phyloP scores from a whole-genome alignment of 2,797 vertebrate species.

The Furcifer pardalis region DNA sequence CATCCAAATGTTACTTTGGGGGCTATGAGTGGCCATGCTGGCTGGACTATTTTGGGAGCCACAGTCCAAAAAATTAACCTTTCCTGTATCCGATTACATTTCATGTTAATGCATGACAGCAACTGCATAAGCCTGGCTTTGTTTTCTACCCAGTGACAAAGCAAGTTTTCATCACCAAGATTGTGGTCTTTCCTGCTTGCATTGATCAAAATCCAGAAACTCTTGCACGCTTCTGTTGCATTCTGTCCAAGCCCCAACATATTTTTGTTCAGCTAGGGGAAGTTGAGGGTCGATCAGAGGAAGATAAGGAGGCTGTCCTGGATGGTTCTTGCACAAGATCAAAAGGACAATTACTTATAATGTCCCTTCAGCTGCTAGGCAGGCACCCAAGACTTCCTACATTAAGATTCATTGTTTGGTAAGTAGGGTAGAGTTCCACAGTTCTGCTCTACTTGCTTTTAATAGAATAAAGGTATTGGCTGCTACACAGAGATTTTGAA shows the following conservation, averaged over 20 bases:
- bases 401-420: background rate
- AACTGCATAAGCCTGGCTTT: background rate
- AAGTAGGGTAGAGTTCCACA: background rate
- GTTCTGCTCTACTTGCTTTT: conserved; percentile 6
- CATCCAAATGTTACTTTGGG: background rate
- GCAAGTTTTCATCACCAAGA: background rate
- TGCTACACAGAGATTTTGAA: background rate
- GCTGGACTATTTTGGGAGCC: too few relatives aligned
- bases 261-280: background rate
- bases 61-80: too few relatives aligned
- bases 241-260: background rate
- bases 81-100: too few relatives aligned
- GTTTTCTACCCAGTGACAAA: background rate
- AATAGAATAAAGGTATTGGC: background rate
- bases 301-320: background rate
- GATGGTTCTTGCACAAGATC: background rate
- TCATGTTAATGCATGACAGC: background rate
- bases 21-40: too few relatives aligned
- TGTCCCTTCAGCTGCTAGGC: conserved; percentile 1
- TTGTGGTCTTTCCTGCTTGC: background rate
- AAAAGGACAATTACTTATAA: background rate
- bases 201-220: background rate
- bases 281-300: background rate
- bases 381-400: conserved; percentile 6
- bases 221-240: background rate